Evolutionary conservation across 2,797 vertebrate species (phyloP), one percentile per base, ranked within the genome.

Genomic region (Eutrigla gurnardus): DNA sequence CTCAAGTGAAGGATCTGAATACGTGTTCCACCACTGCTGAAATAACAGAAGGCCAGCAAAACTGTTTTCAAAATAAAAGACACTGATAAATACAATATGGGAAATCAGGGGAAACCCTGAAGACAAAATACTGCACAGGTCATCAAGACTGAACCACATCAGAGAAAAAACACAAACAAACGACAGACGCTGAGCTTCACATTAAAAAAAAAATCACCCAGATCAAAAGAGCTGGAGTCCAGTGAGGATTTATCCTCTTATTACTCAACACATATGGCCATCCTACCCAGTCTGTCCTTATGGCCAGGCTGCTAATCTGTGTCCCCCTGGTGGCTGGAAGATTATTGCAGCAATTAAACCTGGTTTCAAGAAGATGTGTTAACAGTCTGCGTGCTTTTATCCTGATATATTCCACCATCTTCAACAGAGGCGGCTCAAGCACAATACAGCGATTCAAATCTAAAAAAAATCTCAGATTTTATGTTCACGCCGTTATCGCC

Each of bases 261-360:
- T 62, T 80, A 79, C 69, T 63, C 33, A 18, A 80, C 84, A 88
- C 85, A 86, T 60, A 73, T 72, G 70, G 84, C 54, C 0, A 11
- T 11, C 61, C 50, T 40, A 66, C 64, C 59, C 54, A 8, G 69
- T 42, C 73, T 47, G 61, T 32, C 39, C 59, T 39, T 55, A 9
- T 37, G 3, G 1, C 58, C 72, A 58, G 13, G 17, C 7, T 40
- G 74, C 75, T 78, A 61, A 82, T 80, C 68, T 61, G 65, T 11
- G 72, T 86, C 80, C 87, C 54, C 78, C 81, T 87, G 86, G 88
- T 84, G 90, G 85, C 65, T 76, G 69, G 43, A 15, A 49, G 7
- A 69, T 15, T 35, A 7, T 49, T 12, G 43, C 57, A 40, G 25
- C 60, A 15, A 17, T n/a, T 12, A 40, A n/a, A 11, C 15, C 15